Evolutionary conservation across 2,113 vertebrate species (phyloP), one percentile per base, ranked within the genome.

Genomic region (Scalopus aquaticus): DNA sequence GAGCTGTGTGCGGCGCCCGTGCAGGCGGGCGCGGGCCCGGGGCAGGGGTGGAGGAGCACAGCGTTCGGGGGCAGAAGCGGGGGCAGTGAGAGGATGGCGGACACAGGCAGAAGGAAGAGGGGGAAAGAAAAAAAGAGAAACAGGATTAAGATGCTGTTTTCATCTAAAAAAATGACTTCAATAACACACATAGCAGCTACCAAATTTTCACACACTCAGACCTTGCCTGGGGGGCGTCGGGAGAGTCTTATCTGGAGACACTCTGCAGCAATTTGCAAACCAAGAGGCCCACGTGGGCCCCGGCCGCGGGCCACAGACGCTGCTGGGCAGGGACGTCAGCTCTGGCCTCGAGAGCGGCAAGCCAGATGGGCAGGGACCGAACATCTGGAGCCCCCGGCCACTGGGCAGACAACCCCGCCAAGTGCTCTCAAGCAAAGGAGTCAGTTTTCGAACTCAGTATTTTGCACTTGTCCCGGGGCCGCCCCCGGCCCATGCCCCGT

Each of bases 71-170:
- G 93, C 64, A 91, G 91, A 76, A 69, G 83, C 6, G 81, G 86
- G 80, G 88, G 92, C 12, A 93, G 78, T 3, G 64, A 76, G 56
- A 39, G 46, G 58, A 91, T 62, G 93, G 90, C 95, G 79, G 90
- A 35, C 39, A 70, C 96, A 97, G 96, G 42, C 87, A 96, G 96
- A 39, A 97, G 64, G 90, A 88, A 97, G 97, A 97, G 95, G 97
- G 96, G 90, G 78, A 94, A 97, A 96, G 97, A 98, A 95, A 98
- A 69, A 98, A 85, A 98, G 97, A 98, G 95, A 98, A 97, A 98
- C 0, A 98, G 88, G 93, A 73, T 98, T 98, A 98, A 98, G 97
- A 93, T 84, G 76, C 78, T 96, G 95, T 80, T 97, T 79, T 84
- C 35, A 80, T 56, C 79, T 78, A 44, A 62, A 46, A 49, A 35